Conservation (phyloP, 2,113 vertebrate species). For the Bambusicola thoracicus region DNA sequence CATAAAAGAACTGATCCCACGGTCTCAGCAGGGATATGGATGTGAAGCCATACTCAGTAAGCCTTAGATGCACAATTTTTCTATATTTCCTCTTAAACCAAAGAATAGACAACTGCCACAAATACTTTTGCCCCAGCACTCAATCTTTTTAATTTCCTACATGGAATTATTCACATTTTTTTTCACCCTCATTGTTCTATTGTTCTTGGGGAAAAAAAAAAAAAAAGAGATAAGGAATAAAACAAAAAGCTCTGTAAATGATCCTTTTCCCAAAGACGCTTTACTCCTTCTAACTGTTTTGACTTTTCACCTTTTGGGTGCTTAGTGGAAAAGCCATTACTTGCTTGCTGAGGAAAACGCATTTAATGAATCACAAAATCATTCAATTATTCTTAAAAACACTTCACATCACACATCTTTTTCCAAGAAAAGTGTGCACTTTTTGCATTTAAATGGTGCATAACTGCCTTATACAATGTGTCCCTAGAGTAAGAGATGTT, state of each 20-base stretch:
- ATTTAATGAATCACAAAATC: conserved; percentile 69
- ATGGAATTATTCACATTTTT: not conserved
- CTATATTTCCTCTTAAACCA: conserved; percentile 15
- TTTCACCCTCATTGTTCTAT: not conserved
- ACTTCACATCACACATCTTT: conserved; percentile 62
- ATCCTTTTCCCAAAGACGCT: not conserved
- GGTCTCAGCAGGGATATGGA: conserved; percentile 9
- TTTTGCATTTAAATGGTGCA: conserved; percentile 69
- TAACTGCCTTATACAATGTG: conserved; percentile 43
- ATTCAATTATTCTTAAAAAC: conserved; percentile 68
- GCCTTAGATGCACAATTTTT: conserved; percentile 29
- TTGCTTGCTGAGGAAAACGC: conserved; percentile 55
- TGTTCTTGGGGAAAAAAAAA: conserved; percentile 1
- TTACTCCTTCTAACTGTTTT: conserved; percentile 11
- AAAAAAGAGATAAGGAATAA: conserved; percentile 33
- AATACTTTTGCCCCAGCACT: not conserved
- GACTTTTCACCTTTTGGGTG: conserved; percentile 51
- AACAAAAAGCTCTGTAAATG: conserved; percentile 8
- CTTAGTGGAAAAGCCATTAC: conserved; percentile 54
- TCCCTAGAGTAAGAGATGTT: conserved; percentile 42
- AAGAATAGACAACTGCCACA: conserved; percentile 1
- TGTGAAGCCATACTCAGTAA: conserved; percentile 8
- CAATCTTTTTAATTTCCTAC: conserved; percentile 19
- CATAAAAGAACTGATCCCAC: conserved; percentile 10
- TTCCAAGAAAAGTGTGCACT: conserved; percentile 62